Evolutionary conservation across 1,140 invertebrate species (phyloP).

Genomic region (Piezodorus guildinii): DNA sequence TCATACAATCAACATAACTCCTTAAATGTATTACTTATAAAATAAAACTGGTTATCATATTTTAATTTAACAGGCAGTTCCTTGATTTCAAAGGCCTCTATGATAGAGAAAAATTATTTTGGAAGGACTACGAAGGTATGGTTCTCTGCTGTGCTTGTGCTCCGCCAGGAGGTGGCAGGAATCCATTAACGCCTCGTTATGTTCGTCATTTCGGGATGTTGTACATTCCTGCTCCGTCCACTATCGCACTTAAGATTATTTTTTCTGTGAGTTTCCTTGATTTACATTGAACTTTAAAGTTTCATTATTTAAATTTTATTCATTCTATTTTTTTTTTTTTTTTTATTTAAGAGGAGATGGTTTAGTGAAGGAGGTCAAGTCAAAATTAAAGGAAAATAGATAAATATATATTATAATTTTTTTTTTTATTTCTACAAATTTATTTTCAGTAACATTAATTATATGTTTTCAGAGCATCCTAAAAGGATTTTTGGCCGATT

Average conservation of each 20-base stretch:
- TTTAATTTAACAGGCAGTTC: constrained; percentile 49
- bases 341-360: no score
- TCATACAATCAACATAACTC: no score
- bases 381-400: no score
- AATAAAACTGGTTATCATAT: no score
- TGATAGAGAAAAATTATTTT: constrained; percentile 72
- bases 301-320: not conserved
- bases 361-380: no score
- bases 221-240: constrained; percentile 58
- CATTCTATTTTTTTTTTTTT: not conserved
- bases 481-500: constrained; percentile 62
- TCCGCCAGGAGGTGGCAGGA: constrained; percentile 76
- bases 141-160: constrained; percentile 73
- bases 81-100: constrained; percentile 74
- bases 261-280: constrained; percentile 45
- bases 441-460: no score
- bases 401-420: no score
- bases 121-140: constrained; percentile 76
- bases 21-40: no score
- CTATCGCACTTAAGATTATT: constrained; percentile 66
- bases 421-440: no score
- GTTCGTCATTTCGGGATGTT: constrained; percentile 73
- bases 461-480: constrained; percentile 46
- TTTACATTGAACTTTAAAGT: not conserved
- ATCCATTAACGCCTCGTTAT: constrained; percentile 70